Evolutionary conservation across 2,113 vertebrate species (phyloP).

Genomic region (Sturnus vulgaris): DNA sequence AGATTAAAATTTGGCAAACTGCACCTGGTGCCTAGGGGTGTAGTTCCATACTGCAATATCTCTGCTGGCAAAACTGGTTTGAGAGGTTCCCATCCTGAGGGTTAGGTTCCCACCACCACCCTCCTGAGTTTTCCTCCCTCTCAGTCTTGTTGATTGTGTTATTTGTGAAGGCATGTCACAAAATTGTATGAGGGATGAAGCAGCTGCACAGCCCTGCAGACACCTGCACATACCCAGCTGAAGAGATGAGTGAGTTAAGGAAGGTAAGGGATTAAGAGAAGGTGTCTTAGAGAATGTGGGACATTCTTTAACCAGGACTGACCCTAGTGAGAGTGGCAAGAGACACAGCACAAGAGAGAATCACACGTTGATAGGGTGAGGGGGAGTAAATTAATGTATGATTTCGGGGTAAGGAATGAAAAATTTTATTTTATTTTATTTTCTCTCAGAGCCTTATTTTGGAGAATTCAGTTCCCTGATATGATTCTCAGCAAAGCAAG

Average conservation of each 20-base stretch:
- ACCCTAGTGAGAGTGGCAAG: background rate
- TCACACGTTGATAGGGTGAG: background rate
- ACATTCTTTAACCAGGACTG: background rate
- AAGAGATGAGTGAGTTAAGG: background rate
- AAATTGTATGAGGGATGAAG: accelerated
- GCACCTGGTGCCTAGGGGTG: background rate
- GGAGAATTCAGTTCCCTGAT: background rate
- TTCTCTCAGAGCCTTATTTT: background rate
- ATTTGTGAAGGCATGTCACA: background rate
- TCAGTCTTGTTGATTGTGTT: background rate
- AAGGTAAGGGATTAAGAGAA: background rate
- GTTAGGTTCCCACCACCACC: background rate
- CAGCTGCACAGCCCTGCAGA: background rate
- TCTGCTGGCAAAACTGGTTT: constrained; percentile 3
- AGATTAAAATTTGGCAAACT: background rate
- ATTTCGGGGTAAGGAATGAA: background rate
- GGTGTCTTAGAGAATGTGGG: background rate
- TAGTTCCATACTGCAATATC: background rate
- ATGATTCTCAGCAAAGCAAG: background rate
- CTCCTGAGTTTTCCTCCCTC: background rate
- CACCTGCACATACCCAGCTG: background rate
- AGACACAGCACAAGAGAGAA: background rate
- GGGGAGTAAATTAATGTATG: background rate
- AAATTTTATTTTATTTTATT: background rate
- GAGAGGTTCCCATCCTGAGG: background rate